phyloP scores from a whole-genome alignment of 2,113 vertebrate genomes.

The Ammospiza nelsoni region DNA sequence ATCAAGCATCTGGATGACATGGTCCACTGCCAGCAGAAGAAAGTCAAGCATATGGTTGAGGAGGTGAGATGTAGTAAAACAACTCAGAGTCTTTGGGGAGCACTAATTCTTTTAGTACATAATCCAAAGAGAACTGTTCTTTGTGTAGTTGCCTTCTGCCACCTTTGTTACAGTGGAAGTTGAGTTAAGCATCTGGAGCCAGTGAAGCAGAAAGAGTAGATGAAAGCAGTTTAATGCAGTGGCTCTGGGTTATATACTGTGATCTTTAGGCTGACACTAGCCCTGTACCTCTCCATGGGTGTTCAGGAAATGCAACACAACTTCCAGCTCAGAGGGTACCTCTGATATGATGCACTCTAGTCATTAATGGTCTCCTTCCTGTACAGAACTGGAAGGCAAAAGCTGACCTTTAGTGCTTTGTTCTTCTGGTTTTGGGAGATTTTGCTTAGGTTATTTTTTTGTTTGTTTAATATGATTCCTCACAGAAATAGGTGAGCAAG shows the following conservation, averaged over 20 bases:
- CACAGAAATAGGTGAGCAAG: background rate
- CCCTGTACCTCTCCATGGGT: background rate
- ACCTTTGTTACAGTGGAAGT: background rate
- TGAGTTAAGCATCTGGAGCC: background rate
- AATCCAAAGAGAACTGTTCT: background rate
- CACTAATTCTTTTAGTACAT: background rate
- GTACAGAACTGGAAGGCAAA: background rate
- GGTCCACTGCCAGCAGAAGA: conserved; percentile 98
- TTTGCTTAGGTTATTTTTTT: background rate
- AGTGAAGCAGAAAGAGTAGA: background rate
- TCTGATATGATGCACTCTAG: background rate
- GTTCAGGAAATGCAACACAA: background rate
- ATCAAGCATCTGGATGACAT: conserved; percentile 97
- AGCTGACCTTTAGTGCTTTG: background rate
- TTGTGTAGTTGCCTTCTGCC: background rate
- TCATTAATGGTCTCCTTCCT: background rate
- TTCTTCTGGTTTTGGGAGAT: background rate
- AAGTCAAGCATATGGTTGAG: conserved; percentile 97
- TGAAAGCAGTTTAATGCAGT: background rate
- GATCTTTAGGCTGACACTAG: background rate
- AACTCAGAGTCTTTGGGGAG: background rate
- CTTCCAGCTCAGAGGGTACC: background rate
- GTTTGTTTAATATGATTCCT: background rate
- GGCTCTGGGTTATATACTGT: background rate
- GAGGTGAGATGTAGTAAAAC: conserved; percentile 81